Base-by-base conservation (phyloP, 2,888 invertebrate species). In the Noctua comes region DNA sequence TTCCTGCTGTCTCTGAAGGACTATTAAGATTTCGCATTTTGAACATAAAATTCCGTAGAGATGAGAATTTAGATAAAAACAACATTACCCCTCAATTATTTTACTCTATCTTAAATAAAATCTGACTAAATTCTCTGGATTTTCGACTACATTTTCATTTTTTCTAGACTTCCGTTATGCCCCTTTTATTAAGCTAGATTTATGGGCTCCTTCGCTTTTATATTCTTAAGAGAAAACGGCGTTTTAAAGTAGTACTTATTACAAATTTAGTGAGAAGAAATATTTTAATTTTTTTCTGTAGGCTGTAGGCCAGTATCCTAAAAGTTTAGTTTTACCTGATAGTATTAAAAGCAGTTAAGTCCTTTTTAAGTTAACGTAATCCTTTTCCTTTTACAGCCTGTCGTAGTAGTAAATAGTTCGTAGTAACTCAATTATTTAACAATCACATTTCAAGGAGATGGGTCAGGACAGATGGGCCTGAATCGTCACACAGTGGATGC, bases 101-200 rank as follows among this genome's bases (percentile, higher is more conserved):
- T 79, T 66, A 66, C 73, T 71, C 64, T 80, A 88, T 88, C 85
- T 88, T 64, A 83, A 88, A 87, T 84, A 82, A 76, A 86, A 88
- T 88, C 88, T 66, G 27, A 68, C 77, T 59, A 71, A 80, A 80
- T 69, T 73, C 54, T n/a, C 18, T 11, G 51, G 21, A 73, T 64
- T 86, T 80, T 13, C 1, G 40, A 77, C n/a, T 73, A 68, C 24
- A 62, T 68, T 77, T 72, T 59, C 0, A 40, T 73, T 78, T 81
- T 79, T 76, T 69, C 65, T 74, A 77, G 71, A 79, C 73, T 84
- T 84, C 51, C 69, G 59, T 69, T 66, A 57, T 68, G 59, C 51
- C 66, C 68, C 46, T 79, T 84, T 82, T 76, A 69, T 68, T 74
- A 54, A 13, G 48, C 1, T n/a, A 54, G 59, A 81, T 82, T 81